Evolutionary conservation across 2,888 invertebrate genomes (phyloP), one percentile per base, ranked within the genome.

Genomic region (Coecobrya sp.): DNA sequence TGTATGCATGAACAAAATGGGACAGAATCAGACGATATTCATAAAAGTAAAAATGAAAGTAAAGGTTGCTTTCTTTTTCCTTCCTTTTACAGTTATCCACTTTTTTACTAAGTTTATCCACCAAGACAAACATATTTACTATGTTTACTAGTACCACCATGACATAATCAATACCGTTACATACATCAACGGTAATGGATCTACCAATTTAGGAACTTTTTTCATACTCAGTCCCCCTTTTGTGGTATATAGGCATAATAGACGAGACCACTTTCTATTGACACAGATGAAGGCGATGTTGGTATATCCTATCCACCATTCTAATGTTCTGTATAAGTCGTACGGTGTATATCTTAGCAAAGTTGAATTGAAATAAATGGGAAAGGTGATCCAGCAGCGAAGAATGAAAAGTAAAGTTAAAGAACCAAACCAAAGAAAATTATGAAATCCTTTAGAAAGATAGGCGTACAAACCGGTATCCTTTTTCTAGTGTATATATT

Each of bases 391-490:
- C 59, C 59, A 76, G 70, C 10, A 52, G 52, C 3, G 16, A 76
- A 42, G 86, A 81, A 88, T 79, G 88, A 65, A 87, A 87, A 22
- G 55, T 1, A 86, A 73, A 86, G 16, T 45, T 36, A 19, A 36
- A 30, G 45, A 19, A 76, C 13, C n/a, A 36, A 30, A 52, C 16
- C 52, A 52, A 52, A 16, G 13, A 36, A 36, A 19, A n/a, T 76
- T 76, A 8, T 42, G 36, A 76, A 13, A 30, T 76, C 19, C 27
- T 42, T 76, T 7, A 36, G 36, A 2, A 7, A 36, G 36, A 36
- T 36, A 36, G 3, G 36, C 36, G 22, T 36, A 36, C 16, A 45
- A 76, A 76, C n/a, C 42, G 7, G 42, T 8, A 30, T 22, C 0
- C 2, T 52, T 52, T 52, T 52, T 11, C 52, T 52, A 10, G 1